Conservation (phyloP, 2,888 invertebrate species). For the Temnothorax unifasciatus region DNA sequence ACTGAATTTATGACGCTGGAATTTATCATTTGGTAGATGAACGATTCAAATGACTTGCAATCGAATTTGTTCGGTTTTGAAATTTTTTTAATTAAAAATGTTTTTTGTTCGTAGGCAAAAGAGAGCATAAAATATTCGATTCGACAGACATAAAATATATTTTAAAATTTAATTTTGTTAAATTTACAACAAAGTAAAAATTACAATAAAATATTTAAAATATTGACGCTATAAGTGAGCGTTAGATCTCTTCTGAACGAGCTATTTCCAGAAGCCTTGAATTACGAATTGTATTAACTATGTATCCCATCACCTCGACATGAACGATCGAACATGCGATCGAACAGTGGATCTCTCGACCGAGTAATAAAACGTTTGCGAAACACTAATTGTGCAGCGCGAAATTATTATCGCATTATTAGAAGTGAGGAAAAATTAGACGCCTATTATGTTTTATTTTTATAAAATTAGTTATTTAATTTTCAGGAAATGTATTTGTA, state of each 20-base stretch:
- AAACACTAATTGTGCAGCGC: no score
- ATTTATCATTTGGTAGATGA: background rate
- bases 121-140: background rate
- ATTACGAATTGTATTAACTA: slow-evolving; percentile 7
- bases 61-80: background rate
- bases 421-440: no score
- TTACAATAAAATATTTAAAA: slow-evolving; percentile 3
- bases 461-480: no score
- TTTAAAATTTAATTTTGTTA: background rate
- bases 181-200: slow-evolving; percentile 5
- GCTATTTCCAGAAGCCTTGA: background rate
- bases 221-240: background rate
- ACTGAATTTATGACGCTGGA: background rate
- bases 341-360: background rate
- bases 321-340: background rate
- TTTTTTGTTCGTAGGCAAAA: background rate
- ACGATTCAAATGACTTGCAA: background rate
- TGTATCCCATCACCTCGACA: background rate
- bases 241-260: background rate
- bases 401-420: no score
- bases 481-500: no score
- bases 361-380: background rate
- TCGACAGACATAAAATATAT: background rate
- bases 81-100: slow-evolving; percentile 1
- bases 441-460: no score